Percentiles rank a stretch among this genome's conserved stretches.
These are phyloP conservation scores for Chalcis sispes DNA, from an alignment of 2,888 invertebrate species.

Conservation along the genomic window DNA sequence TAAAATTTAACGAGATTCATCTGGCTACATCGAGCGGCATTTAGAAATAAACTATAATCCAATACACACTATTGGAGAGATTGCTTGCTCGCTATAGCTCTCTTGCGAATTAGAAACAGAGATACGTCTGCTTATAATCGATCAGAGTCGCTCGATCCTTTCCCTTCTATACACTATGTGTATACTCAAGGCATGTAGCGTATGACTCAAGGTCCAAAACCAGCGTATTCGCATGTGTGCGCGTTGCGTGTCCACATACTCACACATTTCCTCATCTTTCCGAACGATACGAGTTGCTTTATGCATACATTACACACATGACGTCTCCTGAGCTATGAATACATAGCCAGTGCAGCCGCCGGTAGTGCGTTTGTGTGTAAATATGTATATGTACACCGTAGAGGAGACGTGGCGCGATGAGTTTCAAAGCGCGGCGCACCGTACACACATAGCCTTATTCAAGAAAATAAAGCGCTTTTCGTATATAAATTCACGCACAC, in stretches of 20 bases:
- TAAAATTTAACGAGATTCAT: neutral
- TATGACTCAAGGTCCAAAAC: neutral
- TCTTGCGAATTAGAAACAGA: slow-evolving; percentile 14
- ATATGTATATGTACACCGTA: too few species aligned
- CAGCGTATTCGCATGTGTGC: neutral
- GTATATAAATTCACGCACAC: too few species aligned
- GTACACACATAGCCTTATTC: too few species aligned
- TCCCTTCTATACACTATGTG: neutral
- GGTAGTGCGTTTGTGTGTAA: neutral
- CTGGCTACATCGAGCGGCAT: slow-evolving; percentile 1
- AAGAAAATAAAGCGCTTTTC: slow-evolving; percentile 7
- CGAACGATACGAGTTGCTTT: slow-evolving; percentile 23
- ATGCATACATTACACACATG: slow-evolving; percentile 37
- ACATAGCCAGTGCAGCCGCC: neutral
- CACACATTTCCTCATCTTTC: neutral
- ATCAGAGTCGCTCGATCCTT: neutral
- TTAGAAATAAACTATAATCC: slow-evolving; percentile 4
- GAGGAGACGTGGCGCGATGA: neutral
- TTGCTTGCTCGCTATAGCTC: neutral
- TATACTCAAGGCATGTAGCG: neutral
- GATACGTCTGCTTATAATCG: slow-evolving; percentile 14
- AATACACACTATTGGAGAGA: neutral
- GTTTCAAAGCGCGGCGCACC: slow-evolving; percentile 1
- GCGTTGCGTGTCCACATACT: neutral
- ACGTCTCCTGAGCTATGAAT: slow-evolving; percentile 27